Evolutionary conservation across 2,113 vertebrate genomes (phyloP).

Genomic region (Protomyctophum bolini): DNA sequence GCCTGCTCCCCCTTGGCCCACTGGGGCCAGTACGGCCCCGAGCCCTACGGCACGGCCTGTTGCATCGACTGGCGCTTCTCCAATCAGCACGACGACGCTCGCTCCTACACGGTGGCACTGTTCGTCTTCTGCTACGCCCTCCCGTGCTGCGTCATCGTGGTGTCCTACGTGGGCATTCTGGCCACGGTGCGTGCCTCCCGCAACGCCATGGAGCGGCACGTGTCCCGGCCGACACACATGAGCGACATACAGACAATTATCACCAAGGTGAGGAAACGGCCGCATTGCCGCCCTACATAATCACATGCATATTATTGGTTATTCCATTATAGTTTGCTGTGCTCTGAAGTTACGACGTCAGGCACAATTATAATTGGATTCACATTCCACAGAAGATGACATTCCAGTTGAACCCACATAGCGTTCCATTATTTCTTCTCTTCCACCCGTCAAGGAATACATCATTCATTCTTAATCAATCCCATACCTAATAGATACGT

Average conservation of each 20-base stretch:
- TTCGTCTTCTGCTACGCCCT: conserved; percentile 82
- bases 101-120: conserved; percentile 75
- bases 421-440: too few relatives aligned
- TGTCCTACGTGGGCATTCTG: conserved; percentile 79
- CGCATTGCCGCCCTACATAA: not conserved
- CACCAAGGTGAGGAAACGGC: conserved; percentile 74
- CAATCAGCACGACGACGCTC: conserved; percentile 63
- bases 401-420: too few relatives aligned
- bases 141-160: conserved; percentile 76
- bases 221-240: conserved; percentile 57
- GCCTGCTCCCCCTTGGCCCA: conserved; percentile 77
- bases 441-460: too few relatives aligned
- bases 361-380: not conserved
- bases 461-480: too few relatives aligned
- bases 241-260: conserved; percentile 76
- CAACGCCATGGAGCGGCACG: conserved; percentile 75
- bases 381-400: not conserved
- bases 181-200: conserved; percentile 74
- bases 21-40: conserved; percentile 80
- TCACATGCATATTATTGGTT: not conserved
- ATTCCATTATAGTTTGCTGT: not conserved
- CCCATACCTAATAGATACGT: too few relatives aligned
- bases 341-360: too few relatives aligned
- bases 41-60: conserved; percentile 84
- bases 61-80: conserved; percentile 81